Conservation (phyloP, 2,797 vertebrate species). For the Lophotriccus pileatus region DNA sequence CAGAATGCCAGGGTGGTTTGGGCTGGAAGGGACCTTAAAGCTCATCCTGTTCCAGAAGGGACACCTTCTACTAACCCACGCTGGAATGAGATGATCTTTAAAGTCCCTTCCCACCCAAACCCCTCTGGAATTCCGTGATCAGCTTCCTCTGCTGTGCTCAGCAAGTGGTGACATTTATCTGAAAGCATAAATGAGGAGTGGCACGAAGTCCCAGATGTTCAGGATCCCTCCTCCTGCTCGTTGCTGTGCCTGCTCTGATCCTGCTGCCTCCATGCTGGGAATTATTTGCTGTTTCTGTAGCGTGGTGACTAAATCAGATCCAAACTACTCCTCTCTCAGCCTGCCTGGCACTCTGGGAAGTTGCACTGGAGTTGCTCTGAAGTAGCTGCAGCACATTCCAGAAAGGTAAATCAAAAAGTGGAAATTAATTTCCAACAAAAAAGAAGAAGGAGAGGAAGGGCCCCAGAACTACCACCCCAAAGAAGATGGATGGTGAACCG, state of each 20-base stretch:
- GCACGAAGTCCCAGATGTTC: neutral
- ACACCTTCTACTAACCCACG: neutral
- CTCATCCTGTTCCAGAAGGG: neutral
- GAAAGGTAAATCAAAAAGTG: neutral
- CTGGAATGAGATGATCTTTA: neutral
- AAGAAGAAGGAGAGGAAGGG: neutral
- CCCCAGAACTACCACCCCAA: neutral
- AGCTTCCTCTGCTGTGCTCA: neutral
- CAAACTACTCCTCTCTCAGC: neutral
- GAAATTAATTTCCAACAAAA: neutral
- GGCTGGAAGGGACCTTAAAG: neutral
- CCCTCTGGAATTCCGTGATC: neutral
- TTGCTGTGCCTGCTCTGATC: accelerated
- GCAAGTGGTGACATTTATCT: accelerated
- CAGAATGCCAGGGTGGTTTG: neutral
- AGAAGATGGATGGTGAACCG: constrained; percentile 27
- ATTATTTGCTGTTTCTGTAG: neutral
- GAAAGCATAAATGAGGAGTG: accelerated
- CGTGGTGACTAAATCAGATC: neutral
- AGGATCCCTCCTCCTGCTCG: neutral
- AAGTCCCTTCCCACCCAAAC: neutral
- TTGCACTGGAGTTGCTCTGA: neutral
- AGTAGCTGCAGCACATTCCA: neutral
- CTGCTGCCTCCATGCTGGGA: neutral
- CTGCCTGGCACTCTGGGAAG: neutral